Evolutionary conservation across 2,888 invertebrate species (phyloP).

Genomic region (Apamea sordens): DNA sequence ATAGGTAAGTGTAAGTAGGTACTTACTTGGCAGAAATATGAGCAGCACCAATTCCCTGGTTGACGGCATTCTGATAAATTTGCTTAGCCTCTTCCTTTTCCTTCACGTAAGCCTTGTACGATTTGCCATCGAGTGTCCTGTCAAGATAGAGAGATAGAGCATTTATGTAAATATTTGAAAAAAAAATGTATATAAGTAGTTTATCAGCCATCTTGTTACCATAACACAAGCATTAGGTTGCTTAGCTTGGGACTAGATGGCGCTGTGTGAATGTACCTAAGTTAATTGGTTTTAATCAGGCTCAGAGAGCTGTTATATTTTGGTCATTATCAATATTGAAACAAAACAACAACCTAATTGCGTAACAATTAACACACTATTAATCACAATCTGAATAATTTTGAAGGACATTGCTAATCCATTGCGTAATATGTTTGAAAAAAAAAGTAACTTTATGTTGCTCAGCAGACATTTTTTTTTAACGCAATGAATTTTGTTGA

Average conservation of each 20-base stretch:
- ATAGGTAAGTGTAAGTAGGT: not conserved
- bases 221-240: too few relatives aligned
- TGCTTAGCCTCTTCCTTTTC: constrained; percentile 92
- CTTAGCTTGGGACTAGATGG: too few relatives aligned
- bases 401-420: not conserved
- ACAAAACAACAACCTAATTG: not conserved
- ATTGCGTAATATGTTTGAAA: not conserved
- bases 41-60: constrained; percentile 90
- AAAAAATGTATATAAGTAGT: too few relatives aligned
- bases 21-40: constrained; percentile 90
- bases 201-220: too few relatives aligned
- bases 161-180: constrained; percentile 8
- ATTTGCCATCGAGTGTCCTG: constrained; percentile 91
- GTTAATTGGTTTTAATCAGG: not conserved
- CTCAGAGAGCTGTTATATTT: not conserved
- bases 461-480: not conserved
- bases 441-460: not conserved
- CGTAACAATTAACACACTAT: too few relatives aligned
- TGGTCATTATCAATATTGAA: not conserved
- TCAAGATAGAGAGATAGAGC: not conserved
- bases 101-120: constrained; percentile 92
- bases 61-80: constrained; percentile 90
- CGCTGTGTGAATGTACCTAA: too few relatives aligned
- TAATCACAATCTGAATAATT: not conserved
- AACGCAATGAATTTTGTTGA: not conserved